Conservation (phyloP, 2,797 vertebrate species). For the Thaleichthys pacificus region DNA sequence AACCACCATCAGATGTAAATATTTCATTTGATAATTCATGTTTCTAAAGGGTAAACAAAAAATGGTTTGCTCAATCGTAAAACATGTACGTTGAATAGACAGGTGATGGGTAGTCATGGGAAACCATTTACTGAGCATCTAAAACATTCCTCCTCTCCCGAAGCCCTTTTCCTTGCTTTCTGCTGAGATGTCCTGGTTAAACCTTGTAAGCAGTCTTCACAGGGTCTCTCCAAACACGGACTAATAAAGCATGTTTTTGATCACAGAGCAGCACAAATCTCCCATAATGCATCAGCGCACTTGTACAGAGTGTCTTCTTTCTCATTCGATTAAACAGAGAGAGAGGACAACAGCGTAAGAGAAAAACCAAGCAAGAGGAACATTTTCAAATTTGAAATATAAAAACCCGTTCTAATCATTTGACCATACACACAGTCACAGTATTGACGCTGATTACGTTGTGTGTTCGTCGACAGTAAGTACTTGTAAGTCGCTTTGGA, state of each 20-base stretch:
- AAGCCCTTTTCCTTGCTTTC: not conserved
- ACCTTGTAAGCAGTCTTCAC: conserved; percentile 18
- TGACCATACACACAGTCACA: not conserved
- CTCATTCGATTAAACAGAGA: conserved; percentile 28
- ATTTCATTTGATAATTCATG: not conserved
- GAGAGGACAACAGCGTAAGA: not conserved
- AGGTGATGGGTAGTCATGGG: not conserved
- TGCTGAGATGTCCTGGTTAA: not conserved
- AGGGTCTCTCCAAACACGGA: conserved; percentile 8
- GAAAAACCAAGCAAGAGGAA: not conserved
- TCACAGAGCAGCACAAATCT: conserved; percentile 34
- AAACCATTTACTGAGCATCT: not conserved
- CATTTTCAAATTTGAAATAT: not conserved
- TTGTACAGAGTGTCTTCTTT: conserved; percentile 22
- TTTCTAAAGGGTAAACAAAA: not conserved
- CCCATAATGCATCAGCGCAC: conserved; percentile 33
- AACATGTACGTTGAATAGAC: not conserved
- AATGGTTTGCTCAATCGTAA: not conserved
- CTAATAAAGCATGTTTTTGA: conserved; percentile 1
- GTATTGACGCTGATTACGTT: not conserved
- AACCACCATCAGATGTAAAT: not conserved
- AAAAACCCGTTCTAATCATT: not conserved
- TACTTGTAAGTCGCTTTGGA: too few species aligned
- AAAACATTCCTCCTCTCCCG: too few species aligned
- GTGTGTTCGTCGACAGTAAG: too few species aligned